phyloP scores from a whole-genome alignment of 2,797 vertebrate species.

The Decapterus maruadsi region DNA sequence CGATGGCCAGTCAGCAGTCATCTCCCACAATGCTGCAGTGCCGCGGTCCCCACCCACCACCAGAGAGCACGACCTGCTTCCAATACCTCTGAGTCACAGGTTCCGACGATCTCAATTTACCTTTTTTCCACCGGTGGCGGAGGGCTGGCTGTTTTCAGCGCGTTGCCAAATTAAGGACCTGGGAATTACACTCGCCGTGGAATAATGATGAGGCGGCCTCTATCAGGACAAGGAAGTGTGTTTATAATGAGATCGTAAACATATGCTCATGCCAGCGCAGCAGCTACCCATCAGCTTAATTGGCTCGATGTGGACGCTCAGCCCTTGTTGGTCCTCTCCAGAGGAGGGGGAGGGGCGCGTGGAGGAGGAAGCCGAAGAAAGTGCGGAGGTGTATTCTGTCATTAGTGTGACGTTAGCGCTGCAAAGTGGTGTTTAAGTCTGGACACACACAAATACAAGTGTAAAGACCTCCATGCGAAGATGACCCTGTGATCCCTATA shows the following conservation, averaged over 20 bases:
- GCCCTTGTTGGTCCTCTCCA: constrained; percentile 58
- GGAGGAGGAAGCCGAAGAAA: constrained; percentile 25
- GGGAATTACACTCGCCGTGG: constrained; percentile 70
- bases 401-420: constrained; percentile 29
- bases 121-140: constrained; percentile 42
- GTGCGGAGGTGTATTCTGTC: constrained; percentile 38
- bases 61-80: constrained; percentile 17
- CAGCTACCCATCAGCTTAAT: constrained; percentile 80
- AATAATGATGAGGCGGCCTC: constrained; percentile 76
- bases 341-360: constrained; percentile 32
- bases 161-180: constrained; percentile 73
- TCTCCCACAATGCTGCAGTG: constrained; percentile 9
- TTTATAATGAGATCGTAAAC: constrained; percentile 83
- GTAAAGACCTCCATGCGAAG: constrained; percentile 5
- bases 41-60: constrained; percentile 4
- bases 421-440: constrained; percentile 30
- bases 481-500: constrained; percentile 16
- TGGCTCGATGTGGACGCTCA: constrained; percentile 71
- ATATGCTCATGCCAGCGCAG: constrained; percentile 75
- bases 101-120: constrained; percentile 58
- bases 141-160: constrained; percentile 53
- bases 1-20: constrained; percentile 37
- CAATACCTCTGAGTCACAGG: constrained; percentile 60
- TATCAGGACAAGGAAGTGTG: constrained; percentile 67
- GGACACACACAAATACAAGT: constrained; percentile 17